Evolutionary conservation across 2,888 invertebrate genomes (phyloP), one percentile per base, ranked within the genome.

Genomic region (Ormyrus rosae): DNA sequence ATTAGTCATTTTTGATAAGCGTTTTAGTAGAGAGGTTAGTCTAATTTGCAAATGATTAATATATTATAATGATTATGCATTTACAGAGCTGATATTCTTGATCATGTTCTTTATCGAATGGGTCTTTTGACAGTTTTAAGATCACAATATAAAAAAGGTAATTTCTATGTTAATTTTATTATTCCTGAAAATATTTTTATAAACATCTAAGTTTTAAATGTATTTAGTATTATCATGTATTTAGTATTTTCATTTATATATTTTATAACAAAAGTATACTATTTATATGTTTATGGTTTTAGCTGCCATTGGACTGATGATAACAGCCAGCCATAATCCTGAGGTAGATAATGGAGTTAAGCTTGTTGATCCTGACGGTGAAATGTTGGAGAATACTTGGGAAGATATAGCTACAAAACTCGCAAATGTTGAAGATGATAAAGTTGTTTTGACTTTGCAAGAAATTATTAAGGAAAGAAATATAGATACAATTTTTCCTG

Each of bases 291-390:
- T 50, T 19, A 19, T 19, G 19, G 19, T 19, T 19, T 19, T 19
- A 92, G 95, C 95, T 87, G 93, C 95, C 55, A 95, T 98, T 87
- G 99, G 99, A 61, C 93, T 99, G n/a, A 99, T 99, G 99, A 97
- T 99, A 81, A 99, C 99, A 0, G 99, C 99, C 0, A 99, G 99
- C 0, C 99, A 99, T 90, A 99, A 99, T 91, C 95, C 98, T 63
- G 98, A 96, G 90, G 95, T 95, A 0, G 99, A 99, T 89, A 99
- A 99, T 91, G 99, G 99, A 0, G 96, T 98, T 3, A 99, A 99
- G 91, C 91, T 99, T 67, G 94, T 99, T 64, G 99, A 99, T 91
- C 98, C 98, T 1, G 94, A 94, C 84, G 99, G 99, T 0, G 99
- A 99, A 91, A 99, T 99, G 99, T 91, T 99, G 86, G 97, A 97